A percentile compares a stretch with the other conserved stretches of the same genome.
phyloP scores from a whole-genome alignment of 2,113 vertebrate species.

The human (Homo sapiens) region DNA sequence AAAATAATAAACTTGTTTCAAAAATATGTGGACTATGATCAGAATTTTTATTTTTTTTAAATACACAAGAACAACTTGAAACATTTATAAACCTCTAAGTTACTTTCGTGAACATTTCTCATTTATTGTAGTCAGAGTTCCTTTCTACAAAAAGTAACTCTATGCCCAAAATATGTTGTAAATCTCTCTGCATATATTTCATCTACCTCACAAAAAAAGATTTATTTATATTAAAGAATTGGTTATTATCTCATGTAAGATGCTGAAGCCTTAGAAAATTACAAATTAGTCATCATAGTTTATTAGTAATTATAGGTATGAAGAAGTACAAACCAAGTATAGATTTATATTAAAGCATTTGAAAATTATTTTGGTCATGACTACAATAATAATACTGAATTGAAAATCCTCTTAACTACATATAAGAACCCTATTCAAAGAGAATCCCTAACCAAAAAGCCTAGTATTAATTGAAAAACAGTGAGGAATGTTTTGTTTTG shows the following conservation, averaged over 20 bases:
- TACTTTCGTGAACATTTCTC: background rate
- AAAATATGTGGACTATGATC: background rate
- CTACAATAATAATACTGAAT: background rate
- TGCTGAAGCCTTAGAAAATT: background rate
- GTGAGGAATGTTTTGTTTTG: background rate
- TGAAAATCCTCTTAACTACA: background rate
- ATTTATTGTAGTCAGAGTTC: slow-evolving; percentile 12
- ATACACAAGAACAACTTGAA: background rate
- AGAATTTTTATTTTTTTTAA: slow-evolving; percentile 35
- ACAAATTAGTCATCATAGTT: background rate
- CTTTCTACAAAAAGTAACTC: background rate
- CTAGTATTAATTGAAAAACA: background rate
- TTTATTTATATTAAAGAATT: background rate
- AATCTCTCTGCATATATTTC: background rate
- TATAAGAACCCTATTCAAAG: background rate
- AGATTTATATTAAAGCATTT: background rate
- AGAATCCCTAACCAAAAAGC: background rate
- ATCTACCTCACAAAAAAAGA: background rate
- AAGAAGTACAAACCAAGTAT: background rate
- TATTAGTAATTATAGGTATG: background rate
- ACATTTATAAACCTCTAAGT: background rate
- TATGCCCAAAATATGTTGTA: background rate
- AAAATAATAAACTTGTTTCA: background rate
- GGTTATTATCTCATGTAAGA: background rate
- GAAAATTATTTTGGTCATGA: background rate